phyloP scores from a whole-genome alignment of 2,113 vertebrate genomes.

The Sminthopsis crassicaudata region DNA sequence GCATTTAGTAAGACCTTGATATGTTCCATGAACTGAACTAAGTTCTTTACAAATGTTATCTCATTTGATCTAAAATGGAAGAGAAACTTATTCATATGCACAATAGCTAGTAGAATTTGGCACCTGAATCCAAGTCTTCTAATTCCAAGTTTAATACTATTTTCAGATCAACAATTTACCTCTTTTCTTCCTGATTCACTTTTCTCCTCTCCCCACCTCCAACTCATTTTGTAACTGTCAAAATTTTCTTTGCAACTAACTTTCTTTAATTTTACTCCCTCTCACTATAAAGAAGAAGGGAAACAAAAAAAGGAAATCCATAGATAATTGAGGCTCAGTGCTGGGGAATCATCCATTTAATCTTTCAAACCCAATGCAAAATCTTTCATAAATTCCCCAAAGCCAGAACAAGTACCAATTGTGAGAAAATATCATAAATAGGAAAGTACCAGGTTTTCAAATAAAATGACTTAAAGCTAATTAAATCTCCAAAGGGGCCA shows the following conservation, averaged over 20 bases:
- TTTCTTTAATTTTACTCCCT: constrained; percentile 39
- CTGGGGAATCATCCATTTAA: constrained; percentile 53
- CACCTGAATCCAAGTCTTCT: too few relatives aligned
- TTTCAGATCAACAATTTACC: background rate
- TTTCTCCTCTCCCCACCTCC: background rate
- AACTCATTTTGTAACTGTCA: background rate
- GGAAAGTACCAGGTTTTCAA: constrained; percentile 69
- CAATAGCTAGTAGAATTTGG: background rate
- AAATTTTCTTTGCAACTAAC: constrained; percentile 44
- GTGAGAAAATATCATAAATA: constrained; percentile 55
- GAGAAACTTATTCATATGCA: background rate
- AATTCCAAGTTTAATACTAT: background rate
- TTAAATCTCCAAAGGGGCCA: constrained; percentile 72
- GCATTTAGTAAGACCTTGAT: background rate
- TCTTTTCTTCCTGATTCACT: background rate
- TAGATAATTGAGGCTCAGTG: constrained; percentile 6
- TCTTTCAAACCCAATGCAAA: constrained; percentile 57
- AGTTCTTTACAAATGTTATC: background rate
- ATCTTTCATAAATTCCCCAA: constrained; percentile 63
- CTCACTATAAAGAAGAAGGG: background rate
- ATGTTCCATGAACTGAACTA: background rate
- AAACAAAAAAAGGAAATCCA: background rate
- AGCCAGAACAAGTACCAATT: constrained; percentile 66
- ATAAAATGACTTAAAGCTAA: constrained; percentile 76
- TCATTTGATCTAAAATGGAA: background rate